phyloP scores from a whole-genome alignment of 2,113 vertebrate genomes.

The Eretmochelys imbricata region DNA sequence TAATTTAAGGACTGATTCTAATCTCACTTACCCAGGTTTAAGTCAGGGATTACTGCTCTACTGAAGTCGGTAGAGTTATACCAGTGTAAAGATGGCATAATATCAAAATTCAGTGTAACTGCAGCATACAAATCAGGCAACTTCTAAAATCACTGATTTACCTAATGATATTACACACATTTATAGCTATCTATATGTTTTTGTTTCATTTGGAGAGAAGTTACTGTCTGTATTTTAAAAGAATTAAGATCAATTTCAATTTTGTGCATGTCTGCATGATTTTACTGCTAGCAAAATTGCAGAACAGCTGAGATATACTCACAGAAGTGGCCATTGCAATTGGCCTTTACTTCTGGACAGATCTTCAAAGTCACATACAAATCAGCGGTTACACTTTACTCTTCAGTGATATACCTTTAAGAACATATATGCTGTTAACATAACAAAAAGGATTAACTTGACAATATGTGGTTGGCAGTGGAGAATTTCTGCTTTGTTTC shows the following conservation, averaged over 20 bases:
- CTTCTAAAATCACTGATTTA: not conserved
- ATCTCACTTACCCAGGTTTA: not conserved
- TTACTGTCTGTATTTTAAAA: not conserved
- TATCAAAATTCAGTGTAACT: not conserved
- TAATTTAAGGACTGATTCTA: not conserved
- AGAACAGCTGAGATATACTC: not conserved
- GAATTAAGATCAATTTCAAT: not conserved
- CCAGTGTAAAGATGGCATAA: not conserved
- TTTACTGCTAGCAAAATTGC: not conserved
- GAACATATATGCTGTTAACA: not conserved
- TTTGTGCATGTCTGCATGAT: not conserved
- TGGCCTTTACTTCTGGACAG: not conserved
- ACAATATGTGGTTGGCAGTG: not conserved
- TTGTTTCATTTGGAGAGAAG: not conserved
- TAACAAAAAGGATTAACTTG: not conserved
- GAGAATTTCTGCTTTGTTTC: constrained; percentile 10
- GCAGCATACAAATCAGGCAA: not conserved
- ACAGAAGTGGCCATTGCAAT: not conserved
- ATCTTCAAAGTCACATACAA: not conserved
- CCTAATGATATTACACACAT: fast-evolving
- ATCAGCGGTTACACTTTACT: not conserved
- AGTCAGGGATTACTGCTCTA: not conserved
- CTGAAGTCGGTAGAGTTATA: not conserved
- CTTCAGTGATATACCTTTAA: not conserved
- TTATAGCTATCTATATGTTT: not conserved